Percentiles rank a stretch among this genome's conserved stretches.
Evolutionary conservation across 1,140 invertebrate species (phyloP).

Genomic region (Diorhabda elongata): DNA sequence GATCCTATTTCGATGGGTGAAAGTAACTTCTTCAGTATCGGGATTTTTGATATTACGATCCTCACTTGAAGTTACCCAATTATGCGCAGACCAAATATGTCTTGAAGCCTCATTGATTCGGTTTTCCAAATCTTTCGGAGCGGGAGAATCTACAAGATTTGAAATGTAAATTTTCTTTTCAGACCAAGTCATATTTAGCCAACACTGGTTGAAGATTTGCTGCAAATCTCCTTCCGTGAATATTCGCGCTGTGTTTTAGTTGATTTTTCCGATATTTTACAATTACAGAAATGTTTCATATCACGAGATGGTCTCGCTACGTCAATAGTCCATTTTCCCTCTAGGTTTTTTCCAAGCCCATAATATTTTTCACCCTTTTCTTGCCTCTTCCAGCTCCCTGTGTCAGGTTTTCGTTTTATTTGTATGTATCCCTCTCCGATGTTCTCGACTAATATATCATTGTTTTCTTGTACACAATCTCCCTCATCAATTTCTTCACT

Average conservation of each 20-base stretch:
- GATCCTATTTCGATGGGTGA: background rate
- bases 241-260: no score
- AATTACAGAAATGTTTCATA: background rate
- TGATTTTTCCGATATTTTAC: background rate
- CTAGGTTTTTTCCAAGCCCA: constrained; percentile 3
- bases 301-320: background rate
- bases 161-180: constrained; percentile 3
- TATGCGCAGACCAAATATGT: background rate
- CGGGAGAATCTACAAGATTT: background rate
- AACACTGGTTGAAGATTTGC: background rate
- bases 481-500: background rate
- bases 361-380: constrained; percentile 8
- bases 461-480: constrained; percentile 7
- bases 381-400: background rate
- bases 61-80: background rate
- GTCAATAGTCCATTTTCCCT: constrained; percentile 8
- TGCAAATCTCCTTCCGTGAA: background rate
- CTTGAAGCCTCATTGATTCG: background rate
- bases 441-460: constrained; percentile 7
- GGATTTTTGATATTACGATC: background rate
- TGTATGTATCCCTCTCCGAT: background rate
- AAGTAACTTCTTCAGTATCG: background rate
- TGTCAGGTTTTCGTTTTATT: constrained; percentile 5
- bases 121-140: background rate
- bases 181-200: background rate